Evolutionary conservation across 2,113 vertebrate genomes (phyloP).

Genomic region (Perca schrenkii): DNA sequence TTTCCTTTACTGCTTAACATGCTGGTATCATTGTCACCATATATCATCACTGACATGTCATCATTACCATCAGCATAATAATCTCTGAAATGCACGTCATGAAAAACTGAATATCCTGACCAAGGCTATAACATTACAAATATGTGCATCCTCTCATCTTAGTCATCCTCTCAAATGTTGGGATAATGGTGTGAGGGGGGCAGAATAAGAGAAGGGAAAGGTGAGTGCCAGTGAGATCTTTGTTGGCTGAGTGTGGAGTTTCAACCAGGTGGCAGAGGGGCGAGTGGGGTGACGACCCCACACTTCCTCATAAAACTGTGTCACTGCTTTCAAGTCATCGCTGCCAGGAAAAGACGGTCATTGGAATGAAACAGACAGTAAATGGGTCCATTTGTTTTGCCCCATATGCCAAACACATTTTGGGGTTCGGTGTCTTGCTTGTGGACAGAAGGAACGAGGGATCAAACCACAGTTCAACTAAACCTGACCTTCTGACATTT

Average conservation of each 20-base stretch:
- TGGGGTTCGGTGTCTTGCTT: neutral
- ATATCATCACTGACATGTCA: neutral
- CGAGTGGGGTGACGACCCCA: neutral
- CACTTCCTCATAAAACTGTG: neutral
- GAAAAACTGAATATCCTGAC: conserved; percentile 37
- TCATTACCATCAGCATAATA: conserved; percentile 10
- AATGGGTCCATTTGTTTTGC: neutral
- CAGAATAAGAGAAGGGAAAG: neutral
- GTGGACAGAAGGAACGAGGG: neutral
- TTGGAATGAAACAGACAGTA: neutral
- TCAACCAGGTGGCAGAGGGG: conserved; percentile 36
- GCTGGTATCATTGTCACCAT: too few relatives aligned
- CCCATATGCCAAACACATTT: neutral
- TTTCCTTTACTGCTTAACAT: neutral
- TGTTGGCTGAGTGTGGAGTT: conserved; percentile 20
- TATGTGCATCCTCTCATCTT: neutral
- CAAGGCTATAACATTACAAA: conserved; percentile 7
- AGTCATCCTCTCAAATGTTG: conserved; percentile 8
- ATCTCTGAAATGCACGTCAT: conserved; percentile 36
- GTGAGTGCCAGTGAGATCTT: conserved; percentile 12
- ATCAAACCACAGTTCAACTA: neutral
- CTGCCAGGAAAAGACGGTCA: conserved; percentile 11
- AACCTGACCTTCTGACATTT: neutral
- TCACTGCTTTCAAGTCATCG: conserved; percentile 19
- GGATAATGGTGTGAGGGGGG: neutral